Evolutionary conservation across 2,113 vertebrate species (phyloP).

Genomic region (Crocuta crocuta): DNA sequence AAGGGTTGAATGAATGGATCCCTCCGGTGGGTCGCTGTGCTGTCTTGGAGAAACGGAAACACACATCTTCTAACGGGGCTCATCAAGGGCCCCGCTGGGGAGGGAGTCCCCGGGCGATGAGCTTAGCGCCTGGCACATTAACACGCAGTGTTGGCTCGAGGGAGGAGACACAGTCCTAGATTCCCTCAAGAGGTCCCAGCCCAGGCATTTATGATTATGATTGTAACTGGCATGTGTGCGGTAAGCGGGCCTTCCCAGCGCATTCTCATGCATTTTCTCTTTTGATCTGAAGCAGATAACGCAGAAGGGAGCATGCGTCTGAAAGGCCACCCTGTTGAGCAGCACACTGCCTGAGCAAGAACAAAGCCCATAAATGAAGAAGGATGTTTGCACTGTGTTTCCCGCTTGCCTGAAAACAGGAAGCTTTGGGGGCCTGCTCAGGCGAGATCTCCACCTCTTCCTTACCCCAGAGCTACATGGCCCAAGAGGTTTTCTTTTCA

Average conservation of each 20-base stretch:
- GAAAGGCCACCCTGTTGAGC: slow-evolving; percentile 60
- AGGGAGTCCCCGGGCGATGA: not conserved
- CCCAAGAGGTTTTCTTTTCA: slow-evolving; percentile 35
- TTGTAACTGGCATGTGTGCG: slow-evolving; percentile 62
- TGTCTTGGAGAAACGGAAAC: not conserved
- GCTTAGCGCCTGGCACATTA: not conserved
- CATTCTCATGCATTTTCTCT: slow-evolving; percentile 65
- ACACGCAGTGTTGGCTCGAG: not conserved
- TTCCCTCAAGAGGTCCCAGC: not conserved
- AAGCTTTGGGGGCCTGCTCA: not conserved
- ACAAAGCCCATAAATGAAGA: slow-evolving; percentile 70
- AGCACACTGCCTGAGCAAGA: slow-evolving; percentile 79
- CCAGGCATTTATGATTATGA: slow-evolving; percentile 31
- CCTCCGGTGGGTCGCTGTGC: not conserved
- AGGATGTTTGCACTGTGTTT: slow-evolving; percentile 73
- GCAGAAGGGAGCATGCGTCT: slow-evolving; percentile 21
- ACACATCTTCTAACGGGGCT: not conserved
- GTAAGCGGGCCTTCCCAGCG: not conserved
- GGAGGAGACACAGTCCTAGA: not conserved
- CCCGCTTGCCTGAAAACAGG: slow-evolving; percentile 74
- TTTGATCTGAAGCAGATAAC: slow-evolving; percentile 74
- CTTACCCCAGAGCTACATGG: slow-evolving; percentile 23
- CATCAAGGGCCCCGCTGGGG: not conserved
- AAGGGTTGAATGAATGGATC: not conserved
- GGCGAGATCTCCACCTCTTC: slow-evolving; percentile 12